Percentiles rank a stretch among this genome's conserved stretches.
These are phyloP conservation scores for Drosophila malerkotliana DNA, from an alignment of 1,140 invertebrate species.

Conservation along the genomic window DNA sequence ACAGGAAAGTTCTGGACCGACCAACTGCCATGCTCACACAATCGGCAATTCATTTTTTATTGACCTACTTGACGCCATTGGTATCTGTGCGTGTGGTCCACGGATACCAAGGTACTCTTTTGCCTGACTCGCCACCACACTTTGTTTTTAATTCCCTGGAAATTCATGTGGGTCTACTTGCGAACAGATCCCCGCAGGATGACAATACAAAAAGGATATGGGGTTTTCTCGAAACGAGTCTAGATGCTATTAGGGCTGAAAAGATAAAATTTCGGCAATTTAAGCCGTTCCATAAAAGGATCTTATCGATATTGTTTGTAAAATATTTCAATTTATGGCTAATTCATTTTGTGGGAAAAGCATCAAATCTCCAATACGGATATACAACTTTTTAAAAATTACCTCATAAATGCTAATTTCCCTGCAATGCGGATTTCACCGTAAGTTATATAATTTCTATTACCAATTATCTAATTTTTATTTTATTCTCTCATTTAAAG, in stretches of 20 bases:
- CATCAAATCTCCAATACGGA: neutral
- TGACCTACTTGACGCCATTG: conserved; percentile 59
- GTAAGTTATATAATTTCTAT: neutral
- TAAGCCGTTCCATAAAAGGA: neutral
- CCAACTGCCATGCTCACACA: conserved; percentile 10
- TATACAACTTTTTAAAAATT: neutral
- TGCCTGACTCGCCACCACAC: conserved; percentile 4
- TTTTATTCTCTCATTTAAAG: neutral
- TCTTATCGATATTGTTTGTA: neutral
- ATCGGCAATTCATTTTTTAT: conserved; percentile 31
- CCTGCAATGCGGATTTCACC: neutral
- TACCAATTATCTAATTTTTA: neutral
- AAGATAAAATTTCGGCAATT: conserved; percentile 1
- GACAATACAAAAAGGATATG: neutral
- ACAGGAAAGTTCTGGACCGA: conserved; percentile 51
- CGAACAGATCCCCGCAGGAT: neutral
- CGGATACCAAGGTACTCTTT: neutral
- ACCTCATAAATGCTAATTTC: neutral
- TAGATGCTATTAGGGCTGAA: neutral
- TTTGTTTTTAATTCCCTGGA: conserved; percentile 53
- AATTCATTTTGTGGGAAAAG: neutral
- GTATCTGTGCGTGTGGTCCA: conserved; percentile 43
- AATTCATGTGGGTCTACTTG: conserved; percentile 16
- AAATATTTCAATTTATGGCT: neutral
- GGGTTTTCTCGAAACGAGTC: neutral